phyloP scores from a whole-genome alignment of 2,888 invertebrate genomes.

The Drosophila affinis region DNA sequence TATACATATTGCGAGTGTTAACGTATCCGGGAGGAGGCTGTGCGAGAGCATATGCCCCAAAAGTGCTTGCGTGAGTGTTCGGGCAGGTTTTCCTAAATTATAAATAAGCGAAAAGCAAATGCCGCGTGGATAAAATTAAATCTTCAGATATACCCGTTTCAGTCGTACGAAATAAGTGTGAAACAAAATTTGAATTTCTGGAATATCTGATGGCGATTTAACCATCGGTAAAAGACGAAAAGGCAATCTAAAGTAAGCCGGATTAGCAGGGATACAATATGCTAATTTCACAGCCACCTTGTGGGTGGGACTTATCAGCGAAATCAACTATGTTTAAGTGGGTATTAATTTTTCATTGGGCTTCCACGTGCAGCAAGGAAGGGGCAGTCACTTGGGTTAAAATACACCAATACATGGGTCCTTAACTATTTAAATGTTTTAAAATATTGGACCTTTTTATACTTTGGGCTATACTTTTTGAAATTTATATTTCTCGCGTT shows the following conservation, averaged over 20 bases:
- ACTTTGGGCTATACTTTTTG: not conserved
- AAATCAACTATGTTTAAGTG: not conserved
- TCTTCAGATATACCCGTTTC: constrained; percentile 17
- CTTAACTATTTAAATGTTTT: not conserved
- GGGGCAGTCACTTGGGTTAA: not conserved
- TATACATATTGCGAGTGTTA: constrained; percentile 3
- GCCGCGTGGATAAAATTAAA: constrained; percentile 51
- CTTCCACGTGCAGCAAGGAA: not conserved
- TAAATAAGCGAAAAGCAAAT: constrained; percentile 61
- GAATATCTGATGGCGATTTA: constrained; percentile 9
- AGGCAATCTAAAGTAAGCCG: constrained; percentile 9
- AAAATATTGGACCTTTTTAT: not conserved
- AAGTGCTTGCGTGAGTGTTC: constrained; percentile 1
- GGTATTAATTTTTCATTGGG: not conserved
- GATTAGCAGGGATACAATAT: constrained; percentile 21
- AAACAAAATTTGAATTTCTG: constrained; percentile 24
- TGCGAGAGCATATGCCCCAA: constrained; percentile 49
- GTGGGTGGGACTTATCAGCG: not conserved
- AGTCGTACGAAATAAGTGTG: constrained; percentile 6
- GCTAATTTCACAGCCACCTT: constrained; percentile 36
- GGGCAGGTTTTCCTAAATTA: constrained; percentile 49
- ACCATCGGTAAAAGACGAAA: not conserved
- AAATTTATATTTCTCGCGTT: not conserved
- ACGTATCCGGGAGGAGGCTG: constrained; percentile 42
- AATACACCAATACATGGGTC: not conserved